Base-by-base conservation (phyloP, 2,888 invertebrate genomes). In the Scaptomyza polygonia region DNA sequence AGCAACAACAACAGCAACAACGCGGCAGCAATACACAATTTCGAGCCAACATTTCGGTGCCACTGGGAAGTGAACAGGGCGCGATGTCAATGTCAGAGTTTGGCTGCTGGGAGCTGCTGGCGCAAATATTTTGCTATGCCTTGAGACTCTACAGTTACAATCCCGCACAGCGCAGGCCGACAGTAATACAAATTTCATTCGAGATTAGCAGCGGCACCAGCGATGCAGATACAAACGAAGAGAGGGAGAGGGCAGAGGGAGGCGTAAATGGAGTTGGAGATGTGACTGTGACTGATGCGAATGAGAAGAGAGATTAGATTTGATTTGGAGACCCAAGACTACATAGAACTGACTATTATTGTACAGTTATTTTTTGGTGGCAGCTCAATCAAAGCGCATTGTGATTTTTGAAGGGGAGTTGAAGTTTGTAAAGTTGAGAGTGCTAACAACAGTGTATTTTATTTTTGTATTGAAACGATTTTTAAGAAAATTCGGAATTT, bases 321-420 rank as follows among this genome's bases (percentile, higher is more conserved):
- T 54, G 39, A 30, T 30, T 43, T 25, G 54, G 57, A 65, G 43
- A 63, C 32, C 43, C 54, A 72, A 54, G 79, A 81, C 66, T 81
- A 58, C 39, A 52, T 29, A 43, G 54, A 63, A 64, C 64, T 72
- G 69, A 55, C 61, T 56, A 55, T 14, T 48, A 48, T 57, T 66
- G 76, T 68, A 72, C 75, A 72, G 72, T 68, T 62, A 47, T 29
- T 48, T 58, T 76, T 77, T 69, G 67, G 79, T 80, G 79, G 73
- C 82, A 80, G 91, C 91, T 91, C 91, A 89, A 90, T 91, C 91
- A 91, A 91, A 91, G 91, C 91, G 89, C 86, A 91, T 82, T 91
- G 91, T 91, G 91, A 91, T 91, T 86, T 77, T 78, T 74, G 68
- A 63, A 36, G 54, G 16, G 39, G 8, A 39, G 39, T 58, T 49